A percentile compares a stretch with the other conserved stretches of the same genome.
Evolutionary conservation across 2,888 invertebrate species (phyloP).

Genomic region (Calliopum simillimum): DNA sequence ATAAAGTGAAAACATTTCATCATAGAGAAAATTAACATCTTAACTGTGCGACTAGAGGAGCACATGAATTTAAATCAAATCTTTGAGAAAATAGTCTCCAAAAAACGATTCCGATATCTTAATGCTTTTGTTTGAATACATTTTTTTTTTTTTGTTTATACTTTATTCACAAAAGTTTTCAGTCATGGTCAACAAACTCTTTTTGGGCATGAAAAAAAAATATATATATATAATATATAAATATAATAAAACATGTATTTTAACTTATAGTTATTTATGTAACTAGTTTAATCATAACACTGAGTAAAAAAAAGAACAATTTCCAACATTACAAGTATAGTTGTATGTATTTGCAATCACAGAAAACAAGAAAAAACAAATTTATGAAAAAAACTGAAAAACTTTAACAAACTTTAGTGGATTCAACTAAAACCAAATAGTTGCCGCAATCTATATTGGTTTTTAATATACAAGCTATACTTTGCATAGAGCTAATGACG

Average conservation of each 20-base stretch:
- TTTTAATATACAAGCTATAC: conserved; percentile 81
- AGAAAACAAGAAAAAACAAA: conserved; percentile 43
- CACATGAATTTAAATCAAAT: neutral
- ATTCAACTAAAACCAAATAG: conserved; percentile 43
- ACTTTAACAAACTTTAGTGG: conserved; percentile 23
- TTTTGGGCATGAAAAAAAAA: conserved; percentile 4
- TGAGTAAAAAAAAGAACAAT: conserved; percentile 14
- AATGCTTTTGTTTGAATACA: too few species aligned
- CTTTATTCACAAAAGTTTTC: conserved; percentile 33
- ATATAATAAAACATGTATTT: conserved; percentile 49
- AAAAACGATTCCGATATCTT: too few species aligned
- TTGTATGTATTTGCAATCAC: conserved; percentile 20
- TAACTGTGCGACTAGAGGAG: neutral
- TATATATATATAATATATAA: too few species aligned
- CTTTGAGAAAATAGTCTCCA: too few species aligned
- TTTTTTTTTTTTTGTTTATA: conserved; percentile 7
- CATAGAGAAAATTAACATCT: too few species aligned
- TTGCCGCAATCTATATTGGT: conserved; percentile 55
- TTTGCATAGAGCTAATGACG: conserved; percentile 92
- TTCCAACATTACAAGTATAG: conserved; percentile 3
- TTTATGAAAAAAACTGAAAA: conserved; percentile 35
- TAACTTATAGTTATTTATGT: conserved; percentile 60
- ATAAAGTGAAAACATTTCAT: too few species aligned
- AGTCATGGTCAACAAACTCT: conserved; percentile 26
- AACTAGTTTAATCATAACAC: conserved; percentile 54